Conservation (phyloP, 2,113 vertebrate genomes). For the Nematolebias whitei region DNA sequence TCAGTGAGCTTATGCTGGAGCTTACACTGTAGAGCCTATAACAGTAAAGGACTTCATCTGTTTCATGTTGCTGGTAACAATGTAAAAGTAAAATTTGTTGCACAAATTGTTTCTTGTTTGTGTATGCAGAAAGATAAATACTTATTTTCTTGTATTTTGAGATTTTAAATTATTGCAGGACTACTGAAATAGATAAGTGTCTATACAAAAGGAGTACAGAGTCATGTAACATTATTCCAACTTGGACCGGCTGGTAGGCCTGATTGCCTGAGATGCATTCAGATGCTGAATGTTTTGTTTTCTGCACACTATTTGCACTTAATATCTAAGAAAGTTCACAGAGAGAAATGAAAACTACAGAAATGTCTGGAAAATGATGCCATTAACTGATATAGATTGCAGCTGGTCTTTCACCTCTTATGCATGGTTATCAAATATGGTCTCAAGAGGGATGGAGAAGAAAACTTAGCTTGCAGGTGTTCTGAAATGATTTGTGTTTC, state of each 20-base stretch:
- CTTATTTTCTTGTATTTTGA: no score
- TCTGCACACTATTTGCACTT: not conserved
- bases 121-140: not conserved
- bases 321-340: not conserved
- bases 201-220: no score
- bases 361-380: not conserved
- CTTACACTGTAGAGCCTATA: not conserved
- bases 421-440: slow-evolving; percentile 12
- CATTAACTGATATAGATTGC: slow-evolving; percentile 1
- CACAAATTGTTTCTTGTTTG: not conserved
- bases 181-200: no score
- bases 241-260: no score
- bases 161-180: no score
- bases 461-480: slow-evolving; percentile 26
- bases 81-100: not conserved
- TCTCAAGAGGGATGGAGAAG: slow-evolving; percentile 1
- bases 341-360: not conserved
- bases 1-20: not conserved
- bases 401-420: slow-evolving; percentile 9
- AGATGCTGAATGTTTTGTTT: not conserved
- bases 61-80: slow-evolving; percentile 1
- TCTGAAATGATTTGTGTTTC: slow-evolving; percentile 18
- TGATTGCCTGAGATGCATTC: no score
- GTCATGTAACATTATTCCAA: no score
- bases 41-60: not conserved